phyloP scores from a whole-genome alignment of 2,113 vertebrate species.

The Cheirogaleus medius region DNA sequence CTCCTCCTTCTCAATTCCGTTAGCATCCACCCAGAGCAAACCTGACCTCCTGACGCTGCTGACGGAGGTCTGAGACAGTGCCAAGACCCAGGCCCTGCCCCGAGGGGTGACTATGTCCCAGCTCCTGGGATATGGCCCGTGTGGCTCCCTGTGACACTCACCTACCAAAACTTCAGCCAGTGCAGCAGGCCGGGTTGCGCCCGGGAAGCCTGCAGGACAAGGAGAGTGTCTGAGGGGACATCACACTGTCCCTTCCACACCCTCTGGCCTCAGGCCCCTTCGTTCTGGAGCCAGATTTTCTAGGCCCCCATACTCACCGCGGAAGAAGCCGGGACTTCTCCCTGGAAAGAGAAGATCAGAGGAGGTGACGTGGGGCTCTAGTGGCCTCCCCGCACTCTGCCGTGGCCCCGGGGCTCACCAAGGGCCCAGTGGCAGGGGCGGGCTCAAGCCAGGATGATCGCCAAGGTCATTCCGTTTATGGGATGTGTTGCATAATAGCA shows the following conservation, averaged over 20 bases:
- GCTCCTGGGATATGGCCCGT: not conserved
- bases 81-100: not conserved
- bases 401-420: not conserved
- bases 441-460: not conserved
- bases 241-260: not conserved
- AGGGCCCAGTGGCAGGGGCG: not conserved
- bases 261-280: not conserved
- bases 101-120: not conserved
- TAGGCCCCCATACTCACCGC: constrained; percentile 60
- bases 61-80: not conserved
- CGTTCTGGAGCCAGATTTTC: not conserved
- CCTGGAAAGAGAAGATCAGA: constrained; percentile 65
- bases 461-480: not conserved
- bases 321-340: not conserved
- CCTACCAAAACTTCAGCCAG: constrained; percentile 78
- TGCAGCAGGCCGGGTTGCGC: constrained; percentile 48
- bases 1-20: not conserved
- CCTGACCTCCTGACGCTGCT: not conserved
- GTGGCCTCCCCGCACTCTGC: not conserved
- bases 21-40: not conserved
- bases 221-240: not conserved
- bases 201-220: constrained; percentile 60
- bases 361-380: not conserved
- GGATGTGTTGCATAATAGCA: not conserved
- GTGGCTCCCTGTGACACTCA: not conserved